Base-by-base conservation (phyloP, 2,797 vertebrate genomes). In the Galago senegalensis region DNA sequence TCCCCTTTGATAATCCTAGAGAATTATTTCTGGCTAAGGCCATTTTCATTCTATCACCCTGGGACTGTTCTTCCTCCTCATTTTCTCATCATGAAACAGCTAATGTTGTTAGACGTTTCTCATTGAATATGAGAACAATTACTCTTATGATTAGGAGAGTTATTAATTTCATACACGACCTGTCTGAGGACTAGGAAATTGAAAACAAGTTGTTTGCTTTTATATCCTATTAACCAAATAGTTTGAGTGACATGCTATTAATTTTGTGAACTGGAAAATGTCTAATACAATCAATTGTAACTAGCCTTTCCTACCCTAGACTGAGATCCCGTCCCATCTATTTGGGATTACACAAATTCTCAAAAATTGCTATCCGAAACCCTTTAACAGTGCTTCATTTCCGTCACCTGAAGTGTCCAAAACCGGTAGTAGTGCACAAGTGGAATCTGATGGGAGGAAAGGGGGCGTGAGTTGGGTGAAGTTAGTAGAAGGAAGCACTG, bases 231-330 rank as follows among this genome's bases (percentile, higher is more conserved):
- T 96, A 96, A 69, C 81, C 91, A 94, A 87, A 21, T 43, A 75
- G 40, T 94, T 83, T 90, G 72, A 98, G 91, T 96, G 96, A 43
- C 93, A 94, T 87, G 31, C 37, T 95, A 94, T 97, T 97, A 97
- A 97, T 97, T 97, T 93, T 31, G 76, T 61, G 77, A 97, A 97
- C 96, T 97, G 83, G 77, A 96, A 97, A 87, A 96, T 96, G 89
- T 94, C 92, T 95, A 90, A 88, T 93, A 75, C 69, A 92, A 96
- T 97, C 72, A 86, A 12, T 96, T 94, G 69, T 83, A 92, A 92
- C 58, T 56, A 89, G 27, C 46, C 21, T 86, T 95, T 81, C 49
- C 7, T 81, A 63, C 31, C 94, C 72, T 49, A 94, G 61, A 85
- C 4, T 91, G 93, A 58, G 40, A 83, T 73, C 21, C 5, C 7